phyloP scores from a whole-genome alignment of 2,888 invertebrate species.

The Julus scandinavius region DNA sequence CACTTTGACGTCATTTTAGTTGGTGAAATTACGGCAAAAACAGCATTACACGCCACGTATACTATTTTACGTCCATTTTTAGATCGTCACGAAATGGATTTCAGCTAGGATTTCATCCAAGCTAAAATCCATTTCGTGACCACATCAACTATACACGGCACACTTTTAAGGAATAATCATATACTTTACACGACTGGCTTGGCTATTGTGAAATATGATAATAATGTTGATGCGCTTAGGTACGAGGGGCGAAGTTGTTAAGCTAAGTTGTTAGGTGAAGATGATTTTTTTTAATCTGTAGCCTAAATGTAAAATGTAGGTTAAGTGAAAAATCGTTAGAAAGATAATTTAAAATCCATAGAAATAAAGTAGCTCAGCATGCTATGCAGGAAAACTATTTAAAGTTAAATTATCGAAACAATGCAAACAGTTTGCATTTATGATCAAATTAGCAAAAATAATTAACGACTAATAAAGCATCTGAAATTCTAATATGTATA shows the following conservation, averaged over 20 bases:
- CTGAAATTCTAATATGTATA: not conserved
- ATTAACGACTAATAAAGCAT: not conserved
- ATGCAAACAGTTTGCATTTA: not conserved
- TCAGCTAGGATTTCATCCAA: not conserved
- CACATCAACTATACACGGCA: not conserved
- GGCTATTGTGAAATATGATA: not conserved
- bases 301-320: not conserved
- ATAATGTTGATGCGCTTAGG: not conserved
- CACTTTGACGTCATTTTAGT: not conserved
- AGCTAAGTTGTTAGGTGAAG: no score
- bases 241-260: not conserved
- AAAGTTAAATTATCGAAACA: not conserved
- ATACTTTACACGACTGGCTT: not conserved
- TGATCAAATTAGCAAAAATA: not conserved
- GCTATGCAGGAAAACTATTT: not conserved
- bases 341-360: not conserved
- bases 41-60: not conserved
- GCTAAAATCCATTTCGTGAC: no score
- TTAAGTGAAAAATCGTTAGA: not conserved
- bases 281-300: not conserved
- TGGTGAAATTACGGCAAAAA: not conserved
- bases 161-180: not conserved
- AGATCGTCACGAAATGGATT: no score
- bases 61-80: no score
- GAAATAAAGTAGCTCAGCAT: not conserved